Evolutionary conservation across 2,113 vertebrate genomes (phyloP).

Genomic region (Cinclus mexicanus): DNA sequence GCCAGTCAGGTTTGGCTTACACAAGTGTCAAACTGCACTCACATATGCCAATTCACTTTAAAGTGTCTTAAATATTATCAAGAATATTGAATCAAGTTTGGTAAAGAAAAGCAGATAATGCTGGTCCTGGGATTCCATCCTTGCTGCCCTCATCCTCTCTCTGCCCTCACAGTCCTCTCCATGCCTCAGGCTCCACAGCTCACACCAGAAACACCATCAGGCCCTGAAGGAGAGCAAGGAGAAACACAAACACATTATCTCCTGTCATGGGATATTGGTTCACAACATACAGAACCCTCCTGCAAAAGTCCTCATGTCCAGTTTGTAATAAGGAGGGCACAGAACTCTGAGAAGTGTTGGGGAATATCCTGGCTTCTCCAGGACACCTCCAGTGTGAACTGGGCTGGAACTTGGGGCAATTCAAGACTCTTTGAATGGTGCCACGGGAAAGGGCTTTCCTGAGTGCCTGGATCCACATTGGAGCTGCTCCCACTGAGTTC

Average conservation of each 20-base stretch:
- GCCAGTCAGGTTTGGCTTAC: not conserved
- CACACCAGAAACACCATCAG: not conserved
- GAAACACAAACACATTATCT: fast-evolving
- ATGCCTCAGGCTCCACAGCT: not conserved
- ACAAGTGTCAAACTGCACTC: not conserved
- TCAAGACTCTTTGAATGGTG: not conserved
- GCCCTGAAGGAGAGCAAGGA: not conserved
- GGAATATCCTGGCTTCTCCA: not conserved
- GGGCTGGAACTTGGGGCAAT: not conserved
- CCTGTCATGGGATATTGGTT: fast-evolving
- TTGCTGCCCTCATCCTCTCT: not conserved
- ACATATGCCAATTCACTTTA: not conserved
- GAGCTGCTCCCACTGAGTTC: not conserved
- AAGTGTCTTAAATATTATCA: not conserved
- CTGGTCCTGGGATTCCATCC: not conserved
- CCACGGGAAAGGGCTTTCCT: not conserved
- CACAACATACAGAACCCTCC: not conserved
- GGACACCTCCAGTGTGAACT: not conserved
- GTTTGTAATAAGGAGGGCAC: too few species aligned
- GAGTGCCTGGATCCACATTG: not conserved
- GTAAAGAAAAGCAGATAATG: not conserved
- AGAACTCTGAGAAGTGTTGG: fast-evolving
- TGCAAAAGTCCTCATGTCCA: fast-evolving
- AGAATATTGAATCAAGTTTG: not conserved
- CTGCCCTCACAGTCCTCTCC: not conserved